Percentiles rank a stretch among this genome's conserved stretches.
Evolutionary conservation across 1,140 invertebrate species (phyloP).

Genomic region (Zaprionus africanus): DNA sequence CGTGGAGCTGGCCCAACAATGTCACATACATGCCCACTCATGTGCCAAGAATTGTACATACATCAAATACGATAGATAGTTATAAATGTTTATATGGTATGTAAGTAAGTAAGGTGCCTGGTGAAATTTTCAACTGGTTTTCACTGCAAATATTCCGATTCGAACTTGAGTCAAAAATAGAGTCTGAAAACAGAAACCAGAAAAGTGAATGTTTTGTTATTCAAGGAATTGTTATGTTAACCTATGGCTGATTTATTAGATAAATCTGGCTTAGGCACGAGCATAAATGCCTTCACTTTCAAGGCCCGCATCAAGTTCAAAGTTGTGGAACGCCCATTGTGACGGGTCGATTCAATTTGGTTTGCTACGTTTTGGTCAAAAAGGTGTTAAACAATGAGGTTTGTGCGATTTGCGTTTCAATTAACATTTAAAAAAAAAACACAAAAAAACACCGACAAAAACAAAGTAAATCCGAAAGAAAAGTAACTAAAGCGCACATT

Average conservation of each 20-base stretch:
- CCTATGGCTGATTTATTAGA: slow-evolving; percentile 29
- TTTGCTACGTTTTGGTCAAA: slow-evolving; percentile 32
- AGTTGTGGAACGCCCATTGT: slow-evolving; percentile 55
- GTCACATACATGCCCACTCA: slow-evolving; percentile 38
- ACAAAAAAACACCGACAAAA: background rate
- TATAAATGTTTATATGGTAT: slow-evolving; percentile 40
- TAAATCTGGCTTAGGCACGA: slow-evolving; percentile 47
- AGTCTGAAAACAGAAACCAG: background rate
- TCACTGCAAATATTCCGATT: slow-evolving; percentile 19
- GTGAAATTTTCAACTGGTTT: slow-evolving; percentile 61
- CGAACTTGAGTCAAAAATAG: background rate
- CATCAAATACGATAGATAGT: slow-evolving; percentile 40
- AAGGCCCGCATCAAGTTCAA: slow-evolving; percentile 55
- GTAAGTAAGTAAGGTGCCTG: background rate
- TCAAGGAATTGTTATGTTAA: slow-evolving; percentile 22
- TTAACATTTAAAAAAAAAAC: slow-evolving; percentile 30
- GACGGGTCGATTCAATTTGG: slow-evolving; percentile 9
- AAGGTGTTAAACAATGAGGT: slow-evolving; percentile 54
- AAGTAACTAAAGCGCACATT: slow-evolving; percentile 19
- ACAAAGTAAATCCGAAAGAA: slow-evolving; percentile 37
- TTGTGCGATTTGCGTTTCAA: slow-evolving; percentile 36
- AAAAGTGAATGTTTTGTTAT: slow-evolving; percentile 39
- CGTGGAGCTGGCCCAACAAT: slow-evolving; percentile 30
- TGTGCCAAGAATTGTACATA: slow-evolving; percentile 69
- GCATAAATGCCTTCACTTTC: slow-evolving; percentile 53